A percentile compares a stretch with the other conserved stretches of the same genome.
Evolutionary conservation across 1,140 invertebrate species (phyloP).

Genomic region (Drosophila neocordata): DNA sequence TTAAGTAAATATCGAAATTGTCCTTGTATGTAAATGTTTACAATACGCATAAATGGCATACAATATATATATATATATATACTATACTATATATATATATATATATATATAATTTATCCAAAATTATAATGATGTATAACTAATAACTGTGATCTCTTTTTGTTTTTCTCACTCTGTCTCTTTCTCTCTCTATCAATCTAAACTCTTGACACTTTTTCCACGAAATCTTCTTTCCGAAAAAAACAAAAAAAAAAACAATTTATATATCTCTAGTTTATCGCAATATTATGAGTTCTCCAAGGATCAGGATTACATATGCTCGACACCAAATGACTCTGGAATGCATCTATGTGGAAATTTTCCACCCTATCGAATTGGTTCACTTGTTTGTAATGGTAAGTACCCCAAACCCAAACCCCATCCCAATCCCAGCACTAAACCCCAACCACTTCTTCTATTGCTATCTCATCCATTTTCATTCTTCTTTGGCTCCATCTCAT

Average conservation of each 20-base stretch:
- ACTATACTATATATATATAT: constrained; percentile 35
- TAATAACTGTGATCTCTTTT: constrained; percentile 41
- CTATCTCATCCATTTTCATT: not conserved
- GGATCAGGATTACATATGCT: constrained; percentile 99
- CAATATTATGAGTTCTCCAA: constrained; percentile 92
- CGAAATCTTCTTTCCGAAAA: constrained; percentile 33
- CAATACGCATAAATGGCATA: constrained; percentile 47
- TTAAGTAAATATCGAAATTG: constrained; percentile 44
- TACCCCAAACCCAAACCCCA: constrained; percentile 8
- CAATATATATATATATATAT: constrained; percentile 36
- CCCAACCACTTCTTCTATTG: not conserved
- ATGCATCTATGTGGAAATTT: constrained; percentile 96
- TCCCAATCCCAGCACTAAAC: too few relatives aligned
- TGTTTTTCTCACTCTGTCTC: constrained; percentile 34
- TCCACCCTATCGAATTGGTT: constrained; percentile 89
- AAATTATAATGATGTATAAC: constrained; percentile 33
- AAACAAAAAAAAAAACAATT: constrained; percentile 17
- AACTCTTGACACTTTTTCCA: constrained; percentile 31
- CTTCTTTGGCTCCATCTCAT: not conserved
- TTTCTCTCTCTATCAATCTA: constrained; percentile 24
- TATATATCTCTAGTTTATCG: constrained; percentile 84
- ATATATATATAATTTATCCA: constrained; percentile 13
- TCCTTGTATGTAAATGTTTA: constrained; percentile 48
- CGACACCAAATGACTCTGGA: constrained; percentile 94
- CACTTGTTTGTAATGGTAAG: constrained; percentile 87